Conservation (phyloP, 2,797 vertebrate genomes). For the Garrulus glandarius region DNA sequence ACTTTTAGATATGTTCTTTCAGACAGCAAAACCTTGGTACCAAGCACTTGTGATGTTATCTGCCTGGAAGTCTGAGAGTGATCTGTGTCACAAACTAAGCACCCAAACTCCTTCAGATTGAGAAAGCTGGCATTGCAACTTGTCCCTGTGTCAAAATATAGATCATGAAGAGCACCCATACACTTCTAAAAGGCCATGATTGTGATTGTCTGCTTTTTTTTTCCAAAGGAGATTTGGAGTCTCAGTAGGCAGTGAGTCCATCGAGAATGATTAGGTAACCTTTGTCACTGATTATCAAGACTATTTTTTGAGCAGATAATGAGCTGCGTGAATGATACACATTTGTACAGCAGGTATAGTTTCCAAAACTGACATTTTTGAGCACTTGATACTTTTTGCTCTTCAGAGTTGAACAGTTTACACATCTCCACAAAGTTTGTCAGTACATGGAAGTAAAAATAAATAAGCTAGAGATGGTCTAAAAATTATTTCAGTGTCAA, state of each 20-base stretch:
- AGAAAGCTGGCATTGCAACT: not conserved
- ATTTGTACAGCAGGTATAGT: not conserved
- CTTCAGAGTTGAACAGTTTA: not conserved
- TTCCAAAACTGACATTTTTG: not conserved
- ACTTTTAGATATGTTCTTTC: not conserved
- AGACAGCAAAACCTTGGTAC: not conserved
- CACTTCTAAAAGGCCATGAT: not conserved
- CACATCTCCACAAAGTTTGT: not conserved
- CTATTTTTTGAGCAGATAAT: not conserved
- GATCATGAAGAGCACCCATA: not conserved
- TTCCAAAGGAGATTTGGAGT: not conserved
- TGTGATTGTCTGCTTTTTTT: not conserved
- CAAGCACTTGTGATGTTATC: not conserved
- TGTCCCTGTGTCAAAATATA: not conserved
- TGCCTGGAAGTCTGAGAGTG: not conserved
- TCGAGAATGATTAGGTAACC: not conserved
- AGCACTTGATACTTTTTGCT: not conserved
- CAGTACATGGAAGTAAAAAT: not conserved
- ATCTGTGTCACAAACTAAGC: not conserved
- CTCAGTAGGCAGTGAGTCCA: not conserved
- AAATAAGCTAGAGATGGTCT: not conserved
- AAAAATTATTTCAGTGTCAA: not conserved
- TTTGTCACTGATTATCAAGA: conserved; percentile 6
- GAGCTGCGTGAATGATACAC: not conserved
- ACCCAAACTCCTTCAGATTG: not conserved